phyloP scores from a whole-genome alignment of 92 coral and sea anemone genomes.

The Phenganax marumi region DNA sequence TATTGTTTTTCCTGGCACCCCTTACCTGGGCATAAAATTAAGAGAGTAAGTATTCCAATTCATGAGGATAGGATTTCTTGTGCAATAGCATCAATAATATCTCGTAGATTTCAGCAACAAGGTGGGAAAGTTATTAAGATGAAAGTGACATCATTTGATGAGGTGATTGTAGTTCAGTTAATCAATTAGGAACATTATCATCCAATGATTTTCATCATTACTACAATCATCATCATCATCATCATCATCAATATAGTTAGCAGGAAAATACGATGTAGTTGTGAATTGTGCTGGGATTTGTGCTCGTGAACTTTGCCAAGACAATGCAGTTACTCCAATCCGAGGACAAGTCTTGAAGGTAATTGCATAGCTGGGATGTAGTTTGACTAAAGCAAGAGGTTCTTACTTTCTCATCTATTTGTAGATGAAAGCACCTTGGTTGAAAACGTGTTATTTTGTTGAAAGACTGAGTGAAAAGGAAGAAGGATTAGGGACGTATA shows the following conservation, averaged over 20 bases:
- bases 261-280: constrained; percentile 76
- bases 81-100: neutral
- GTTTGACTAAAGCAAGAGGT: neutral
- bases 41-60: constrained; percentile 15
- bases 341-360: constrained; percentile 92
- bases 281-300: constrained; percentile 83
- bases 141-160: constrained; percentile 63
- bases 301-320: constrained; percentile 69
- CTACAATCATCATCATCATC: neutral
- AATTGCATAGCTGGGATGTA: neutral
- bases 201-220: neutral
- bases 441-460: constrained; percentile 57
- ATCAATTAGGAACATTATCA: neutral
- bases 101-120: constrained; percentile 64
- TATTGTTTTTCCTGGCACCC: constrained; percentile 9
- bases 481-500: constrained; percentile 57
- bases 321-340: constrained; percentile 60
- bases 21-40: constrained; percentile 11
- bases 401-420: neutral
- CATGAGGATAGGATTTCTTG: neutral
- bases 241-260: constrained; percentile 52
- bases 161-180: constrained; percentile 51
- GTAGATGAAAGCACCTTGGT: constrained; percentile 86
- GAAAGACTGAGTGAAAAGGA: constrained; percentile 26
- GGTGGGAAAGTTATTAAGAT: constrained; percentile 69